These are phyloP conservation scores for Zoanthus solanderi DNA, from an alignment of 92 coral and sea anemone genomes.

Conservation along the genomic window DNA sequence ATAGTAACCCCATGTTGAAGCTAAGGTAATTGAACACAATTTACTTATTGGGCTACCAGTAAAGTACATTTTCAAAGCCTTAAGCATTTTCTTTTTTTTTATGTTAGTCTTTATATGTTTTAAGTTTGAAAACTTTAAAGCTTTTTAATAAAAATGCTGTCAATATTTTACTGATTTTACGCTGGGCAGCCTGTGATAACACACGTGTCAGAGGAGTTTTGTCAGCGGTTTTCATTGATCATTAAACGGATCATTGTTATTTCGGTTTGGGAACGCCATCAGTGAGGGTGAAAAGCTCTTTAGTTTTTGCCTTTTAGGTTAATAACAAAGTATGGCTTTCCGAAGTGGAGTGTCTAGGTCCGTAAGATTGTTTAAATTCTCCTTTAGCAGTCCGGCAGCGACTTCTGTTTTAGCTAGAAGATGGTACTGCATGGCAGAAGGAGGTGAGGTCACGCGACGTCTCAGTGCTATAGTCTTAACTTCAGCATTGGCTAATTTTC, in stretches of 20 bases:
- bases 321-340: slow-evolving; percentile 56
- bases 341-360: slow-evolving; percentile 60
- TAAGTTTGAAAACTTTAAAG: too few species aligned
- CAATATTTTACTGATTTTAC: too few species aligned
- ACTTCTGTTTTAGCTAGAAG: slow-evolving; percentile 20
- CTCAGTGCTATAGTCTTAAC: not conserved
- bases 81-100: too few species aligned
- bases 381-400: slow-evolving; percentile 38
- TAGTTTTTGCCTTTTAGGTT: not conserved
- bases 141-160: too few species aligned
- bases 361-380: slow-evolving; percentile 33
- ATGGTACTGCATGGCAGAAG: slow-evolving; percentile 52
- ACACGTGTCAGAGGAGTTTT: slow-evolving; percentile 25
- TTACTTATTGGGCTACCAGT: too few species aligned
- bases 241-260: not conserved
- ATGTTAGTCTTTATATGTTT: too few species aligned
- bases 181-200: not conserved
- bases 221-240: slow-evolving; percentile 45
- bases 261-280: not conserved
- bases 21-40: too few species aligned
- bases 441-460: slow-evolving; percentile 33
- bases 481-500: too few species aligned
- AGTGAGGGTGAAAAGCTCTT: not conserved
- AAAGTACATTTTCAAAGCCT: too few species aligned
- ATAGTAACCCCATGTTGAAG: too few species aligned